Percentiles rank a stretch among this genome's conserved stretches.
Conservation (phyloP, 2,888 invertebrate genomes). For the Lycaena phlaeas region DNA sequence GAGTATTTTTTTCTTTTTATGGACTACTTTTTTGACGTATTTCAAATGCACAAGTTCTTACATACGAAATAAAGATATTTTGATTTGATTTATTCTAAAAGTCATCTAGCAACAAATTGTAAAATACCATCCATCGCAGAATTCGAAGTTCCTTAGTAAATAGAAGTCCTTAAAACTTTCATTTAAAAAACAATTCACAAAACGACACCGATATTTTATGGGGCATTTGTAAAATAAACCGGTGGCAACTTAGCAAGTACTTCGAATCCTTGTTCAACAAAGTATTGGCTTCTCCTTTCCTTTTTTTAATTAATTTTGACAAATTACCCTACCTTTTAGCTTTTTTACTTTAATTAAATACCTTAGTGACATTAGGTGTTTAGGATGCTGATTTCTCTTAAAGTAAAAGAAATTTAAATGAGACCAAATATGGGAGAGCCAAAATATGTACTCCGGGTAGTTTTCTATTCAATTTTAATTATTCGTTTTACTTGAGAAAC, state of each 20-base stretch:
- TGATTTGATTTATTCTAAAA: too few relatives aligned
- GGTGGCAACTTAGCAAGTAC: constrained; percentile 32
- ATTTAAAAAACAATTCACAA: too few relatives aligned
- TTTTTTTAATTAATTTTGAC: constrained; percentile 72
- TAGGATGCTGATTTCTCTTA: too few relatives aligned
- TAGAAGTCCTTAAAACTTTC: too few relatives aligned
- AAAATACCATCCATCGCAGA: too few relatives aligned
- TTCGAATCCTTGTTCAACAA: constrained; percentile 43
- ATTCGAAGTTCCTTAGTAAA: too few relatives aligned
- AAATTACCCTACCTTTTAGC: constrained; percentile 67
- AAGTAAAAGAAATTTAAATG: constrained; percentile 19
- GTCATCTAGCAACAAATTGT: too few relatives aligned
- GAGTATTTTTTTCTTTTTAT: too few relatives aligned
- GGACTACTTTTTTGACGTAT: too few relatives aligned
- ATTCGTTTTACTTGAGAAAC: constrained; percentile 8
- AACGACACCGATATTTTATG: constrained; percentile 11
- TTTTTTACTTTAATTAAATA: constrained; percentile 68
- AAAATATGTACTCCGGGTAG: constrained; percentile 14
- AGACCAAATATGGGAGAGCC: constrained; percentile 17
- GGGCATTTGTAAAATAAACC: constrained; percentile 34
- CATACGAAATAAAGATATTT: too few relatives aligned
- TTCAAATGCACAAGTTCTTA: too few relatives aligned
- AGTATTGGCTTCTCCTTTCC: constrained; percentile 47
- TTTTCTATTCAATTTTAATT: constrained; percentile 16
- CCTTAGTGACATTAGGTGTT: constrained; percentile 60